Conservation (phyloP, 2,888 invertebrate species). For the Tipula helvola region DNA sequence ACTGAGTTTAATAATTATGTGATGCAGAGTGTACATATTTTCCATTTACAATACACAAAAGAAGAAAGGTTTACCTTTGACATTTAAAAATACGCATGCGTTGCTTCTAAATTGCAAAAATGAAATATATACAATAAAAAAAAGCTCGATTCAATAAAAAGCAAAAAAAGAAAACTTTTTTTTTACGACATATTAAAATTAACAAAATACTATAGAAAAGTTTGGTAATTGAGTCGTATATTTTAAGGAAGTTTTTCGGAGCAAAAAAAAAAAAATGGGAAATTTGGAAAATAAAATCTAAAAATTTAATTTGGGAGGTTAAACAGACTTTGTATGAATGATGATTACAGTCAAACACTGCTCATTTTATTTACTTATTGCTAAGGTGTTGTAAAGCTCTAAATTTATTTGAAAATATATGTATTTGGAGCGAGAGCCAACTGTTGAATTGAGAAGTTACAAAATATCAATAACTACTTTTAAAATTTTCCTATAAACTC, state of each 20-base stretch:
- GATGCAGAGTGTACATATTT: background rate
- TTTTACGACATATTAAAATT: background rate
- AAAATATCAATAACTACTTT: too few species aligned
- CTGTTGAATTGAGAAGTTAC: too few species aligned
- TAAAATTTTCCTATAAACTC: too few species aligned
- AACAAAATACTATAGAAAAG: background rate
- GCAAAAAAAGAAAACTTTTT: background rate
- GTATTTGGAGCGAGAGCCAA: too few species aligned
- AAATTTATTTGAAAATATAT: background rate
- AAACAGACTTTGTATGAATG: background rate
- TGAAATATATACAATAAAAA: background rate
- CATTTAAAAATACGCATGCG: background rate
- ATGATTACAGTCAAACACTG: background rate
- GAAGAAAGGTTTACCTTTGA: background rate
- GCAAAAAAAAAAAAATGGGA: background rate
- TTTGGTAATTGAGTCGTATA: background rate
- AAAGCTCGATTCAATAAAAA: background rate
- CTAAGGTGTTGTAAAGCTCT: background rate
- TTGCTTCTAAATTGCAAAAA: background rate
- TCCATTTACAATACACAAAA: background rate
- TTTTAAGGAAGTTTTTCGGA: background rate
- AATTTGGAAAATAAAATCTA: background rate
- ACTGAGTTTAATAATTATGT: background rate
- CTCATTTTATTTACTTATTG: background rate
- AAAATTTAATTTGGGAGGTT: background rate